Base-by-base conservation (phyloP, 2,113 vertebrate genomes). In the Onychostruthus taczanowskii region DNA sequence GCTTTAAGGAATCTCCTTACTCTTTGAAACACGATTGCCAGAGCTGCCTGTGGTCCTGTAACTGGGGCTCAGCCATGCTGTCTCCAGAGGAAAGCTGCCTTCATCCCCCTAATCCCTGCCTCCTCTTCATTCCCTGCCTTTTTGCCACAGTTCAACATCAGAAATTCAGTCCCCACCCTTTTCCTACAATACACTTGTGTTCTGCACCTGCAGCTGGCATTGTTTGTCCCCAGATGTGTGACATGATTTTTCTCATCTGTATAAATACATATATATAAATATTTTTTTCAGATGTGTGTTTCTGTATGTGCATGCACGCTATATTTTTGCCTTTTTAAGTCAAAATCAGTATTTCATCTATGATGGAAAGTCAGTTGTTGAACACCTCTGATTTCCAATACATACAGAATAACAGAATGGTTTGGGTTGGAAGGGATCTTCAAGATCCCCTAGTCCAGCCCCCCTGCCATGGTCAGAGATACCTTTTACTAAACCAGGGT, bases 101-200 rank as follows among this genome's bases (percentile, higher is more conserved):
- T 92, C 64, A 35, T 77, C 17, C 20, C 16, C 30, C 23, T 56
- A 8, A n/a, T 63, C 50, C 24, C n/a, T 67, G 27, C 53, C 22
- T 91, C 77, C 22, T 87, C 81, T 28, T 83, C 67, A 49, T 50
- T 28, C 16, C 15, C 46, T 64, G 30, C 41, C 22, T 63, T 44
- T 33, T 12, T 44, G 11, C n/a, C 44, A 41, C 20, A 47, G 27
- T 56, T 72, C 18, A 44, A n/a, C 68, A 17, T 49, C 35, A 44
- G 12, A 50, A 10, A 1, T 73, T 68, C 69, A 11, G 28, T 44
- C 24, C 30, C 19, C 44, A 27, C 24, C 33, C 49, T 84, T 46
- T 77, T 64, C 11, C 35, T 55, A 5, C 2, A 0, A 7, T 43
- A 11, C 3, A 0, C 6, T 64, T 50, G n/a, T 28, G 1, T 77